Evolutionary conservation across 2,888 invertebrate species (phyloP).

Genomic region (Atethmia centrago): DNA sequence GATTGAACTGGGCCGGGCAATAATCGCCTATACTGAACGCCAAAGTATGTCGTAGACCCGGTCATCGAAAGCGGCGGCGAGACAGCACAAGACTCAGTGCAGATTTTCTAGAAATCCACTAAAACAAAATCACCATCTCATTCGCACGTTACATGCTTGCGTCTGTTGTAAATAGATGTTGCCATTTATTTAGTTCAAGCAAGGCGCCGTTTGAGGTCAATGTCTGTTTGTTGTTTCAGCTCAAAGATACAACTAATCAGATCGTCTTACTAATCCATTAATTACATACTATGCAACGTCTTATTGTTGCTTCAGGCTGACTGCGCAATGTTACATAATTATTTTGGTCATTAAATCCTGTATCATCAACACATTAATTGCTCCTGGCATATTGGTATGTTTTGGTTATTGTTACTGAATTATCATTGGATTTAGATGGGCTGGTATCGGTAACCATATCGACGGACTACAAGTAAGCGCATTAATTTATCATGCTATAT

Average conservation of each 20-base stretch:
- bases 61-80: too few species aligned
- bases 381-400: neutral
- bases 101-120: too few species aligned
- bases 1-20: too few species aligned
- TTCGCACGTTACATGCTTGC: too few species aligned
- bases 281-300: slow-evolving; percentile 6
- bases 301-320: slow-evolving; percentile 43
- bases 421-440: neutral
- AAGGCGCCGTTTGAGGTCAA: too few species aligned
- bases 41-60: too few species aligned
- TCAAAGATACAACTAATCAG: slow-evolving; percentile 10
- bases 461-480: neutral
- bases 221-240: slow-evolving; percentile 15
- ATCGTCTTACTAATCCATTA: slow-evolving; percentile 15
- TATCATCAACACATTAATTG: slow-evolving; percentile 16
- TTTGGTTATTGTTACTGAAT: neutral
- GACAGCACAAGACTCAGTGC: too few species aligned
- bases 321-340: slow-evolving; percentile 29
- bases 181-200: too few species aligned
- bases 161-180: too few species aligned
- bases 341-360: slow-evolving; percentile 39
- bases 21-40: too few species aligned
- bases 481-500: neutral
- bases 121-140: too few species aligned
- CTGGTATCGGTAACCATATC: neutral